Base-by-base conservation (phyloP, 2,113 vertebrate genomes). In the Hippolais icterina region DNA sequence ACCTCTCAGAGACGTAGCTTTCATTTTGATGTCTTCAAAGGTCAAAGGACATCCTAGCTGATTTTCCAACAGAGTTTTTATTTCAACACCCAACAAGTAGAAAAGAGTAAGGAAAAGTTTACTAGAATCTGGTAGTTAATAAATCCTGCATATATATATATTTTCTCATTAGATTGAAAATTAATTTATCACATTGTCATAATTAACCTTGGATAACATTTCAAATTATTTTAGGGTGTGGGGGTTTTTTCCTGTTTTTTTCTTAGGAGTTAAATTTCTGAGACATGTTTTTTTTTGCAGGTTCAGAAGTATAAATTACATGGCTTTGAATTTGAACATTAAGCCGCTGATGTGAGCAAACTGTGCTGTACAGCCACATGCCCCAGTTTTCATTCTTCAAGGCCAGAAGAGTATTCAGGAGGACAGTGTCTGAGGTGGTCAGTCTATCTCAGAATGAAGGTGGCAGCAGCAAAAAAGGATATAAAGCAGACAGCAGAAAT, bases 61-160 rank as follows among this genome's bases (percentile, higher is more conserved):
- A 44, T 93, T 91, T 96, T 84, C 41, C 52, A 82, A 49, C 14
- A 54, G 14, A 87, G 28, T 75, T 50, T 84, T 97, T 83, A 63
- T 79, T 87, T 93, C 46, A 33, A 82, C 29, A 93, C 72, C n/a
- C 76, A 96, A 66, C 29, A 71, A 71, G 31, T 84, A 52, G 50
- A 57, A 22, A 71, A 60, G 53, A 66, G 17, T n/a, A 84, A 15
- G 57, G 13, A 63, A 64, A 93, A 79, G 11, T 59, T 76, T 74
- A 66, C 57, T 78, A 37, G 27, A 74, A 76, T 10, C 19, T 68
- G 63, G 7, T 46, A 89, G 79, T 27, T 83, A 95, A 74, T 50
- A 91, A 84, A 42, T 2, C 6, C 6, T 86, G 31, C 5, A 47
- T 29, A 46, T 41, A 41, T 50, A 9, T 44, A 10, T 19, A 60